Conservation (phyloP, 2,888 invertebrate genomes). For the Melieria crassipennis region DNA sequence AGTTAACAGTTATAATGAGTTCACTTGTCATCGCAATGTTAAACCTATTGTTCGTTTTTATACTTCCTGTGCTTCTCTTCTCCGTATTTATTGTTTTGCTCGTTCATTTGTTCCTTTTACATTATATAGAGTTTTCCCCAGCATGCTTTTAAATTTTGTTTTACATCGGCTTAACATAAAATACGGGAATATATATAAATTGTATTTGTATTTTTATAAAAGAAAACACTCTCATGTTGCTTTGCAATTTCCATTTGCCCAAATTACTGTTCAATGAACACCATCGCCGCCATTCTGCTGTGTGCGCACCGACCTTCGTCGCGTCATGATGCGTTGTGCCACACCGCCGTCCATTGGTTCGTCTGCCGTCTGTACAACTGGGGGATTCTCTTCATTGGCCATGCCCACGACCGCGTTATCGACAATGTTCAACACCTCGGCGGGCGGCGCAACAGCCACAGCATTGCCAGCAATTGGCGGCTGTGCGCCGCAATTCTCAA, state of each 20-base stretch:
- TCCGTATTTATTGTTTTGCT: too few species aligned
- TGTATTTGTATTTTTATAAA: not conserved
- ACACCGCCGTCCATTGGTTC: conserved; percentile 34
- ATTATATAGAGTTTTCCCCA: too few species aligned
- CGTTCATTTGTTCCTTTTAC: too few species aligned
- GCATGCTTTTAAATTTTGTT: too few species aligned
- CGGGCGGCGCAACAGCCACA: not conserved
- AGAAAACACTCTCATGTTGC: not conserved
- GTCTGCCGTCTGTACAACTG: conserved; percentile 37
- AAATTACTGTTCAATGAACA: conserved; percentile 39
- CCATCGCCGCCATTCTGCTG: conserved; percentile 54
- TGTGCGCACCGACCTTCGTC: conserved; percentile 57
- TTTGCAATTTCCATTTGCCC: not conserved
- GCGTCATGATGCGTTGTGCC: conserved; percentile 54
- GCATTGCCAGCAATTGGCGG: not conserved
- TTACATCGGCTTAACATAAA: not conserved
- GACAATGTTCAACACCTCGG: conserved; percentile 39
- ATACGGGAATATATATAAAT: not conserved
- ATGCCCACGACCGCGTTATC: conserved; percentile 54
- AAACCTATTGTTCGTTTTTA: too few species aligned
- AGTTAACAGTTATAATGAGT: too few species aligned
- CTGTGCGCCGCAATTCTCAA: conserved; percentile 6
- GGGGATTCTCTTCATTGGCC: conserved; percentile 51
- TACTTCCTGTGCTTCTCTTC: too few species aligned
- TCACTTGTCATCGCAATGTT: too few species aligned